Percentiles rank a stretch among this genome's conserved stretches.
Evolutionary conservation across 1,140 invertebrate species (phyloP).

Genomic region (Drosophila fuyamai): DNA sequence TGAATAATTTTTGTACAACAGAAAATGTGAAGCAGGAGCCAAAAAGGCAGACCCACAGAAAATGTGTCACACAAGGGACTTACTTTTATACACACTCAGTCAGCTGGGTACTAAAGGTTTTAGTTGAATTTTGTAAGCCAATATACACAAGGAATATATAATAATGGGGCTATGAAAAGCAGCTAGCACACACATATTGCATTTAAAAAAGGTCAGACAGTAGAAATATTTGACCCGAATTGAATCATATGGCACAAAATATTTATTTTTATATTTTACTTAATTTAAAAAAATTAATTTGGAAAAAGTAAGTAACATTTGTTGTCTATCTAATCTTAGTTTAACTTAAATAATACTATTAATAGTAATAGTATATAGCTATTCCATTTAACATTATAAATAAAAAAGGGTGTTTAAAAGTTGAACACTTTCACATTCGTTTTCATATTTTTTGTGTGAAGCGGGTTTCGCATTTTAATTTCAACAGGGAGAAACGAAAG

Average conservation of each 20-base stretch:
- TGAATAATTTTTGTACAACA: conserved; percentile 75
- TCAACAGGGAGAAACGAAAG: conserved; percentile 67
- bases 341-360: too few species aligned
- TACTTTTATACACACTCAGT: conserved; percentile 14
- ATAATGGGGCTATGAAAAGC: too few species aligned
- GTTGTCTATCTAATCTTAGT: too few species aligned
- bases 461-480: conserved; percentile 70
- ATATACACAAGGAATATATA: too few species aligned
- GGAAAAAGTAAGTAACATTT: too few species aligned
- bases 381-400: neutral
- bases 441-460: conserved; percentile 32
- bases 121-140: neutral
- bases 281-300: too few species aligned
- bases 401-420: neutral
- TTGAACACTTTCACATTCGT: neutral
- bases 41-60: conserved; percentile 52
- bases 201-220: too few species aligned
- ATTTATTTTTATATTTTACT: too few species aligned
- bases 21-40: conserved; percentile 44
- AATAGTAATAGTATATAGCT: neutral
- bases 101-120: neutral
- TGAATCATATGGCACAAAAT: too few species aligned
- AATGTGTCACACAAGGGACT: conserved; percentile 42
- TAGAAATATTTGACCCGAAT: too few species aligned
- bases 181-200: too few species aligned